Evolutionary conservation across 2,888 invertebrate species (phyloP).

Genomic region (Tupiocoris notatus): DNA sequence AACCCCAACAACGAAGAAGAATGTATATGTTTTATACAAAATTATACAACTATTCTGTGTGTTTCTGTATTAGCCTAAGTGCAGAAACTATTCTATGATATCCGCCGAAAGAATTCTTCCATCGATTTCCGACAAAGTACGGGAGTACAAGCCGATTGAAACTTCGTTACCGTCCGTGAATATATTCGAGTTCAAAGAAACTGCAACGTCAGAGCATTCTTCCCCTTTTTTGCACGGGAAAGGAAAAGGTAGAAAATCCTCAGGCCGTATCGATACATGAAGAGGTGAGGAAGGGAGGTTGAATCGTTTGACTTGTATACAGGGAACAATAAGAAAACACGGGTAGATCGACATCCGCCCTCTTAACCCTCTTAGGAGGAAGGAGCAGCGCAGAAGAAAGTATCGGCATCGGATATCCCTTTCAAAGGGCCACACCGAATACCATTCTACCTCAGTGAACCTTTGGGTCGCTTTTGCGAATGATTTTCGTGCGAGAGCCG

Average conservation of each 20-base stretch:
- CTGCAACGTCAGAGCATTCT: background rate
- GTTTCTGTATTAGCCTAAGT: no score
- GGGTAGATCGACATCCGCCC: background rate
- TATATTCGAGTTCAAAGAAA: background rate
- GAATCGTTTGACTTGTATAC: background rate
- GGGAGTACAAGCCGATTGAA: background rate
- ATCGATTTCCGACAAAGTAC: background rate
- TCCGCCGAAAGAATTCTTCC: no score
- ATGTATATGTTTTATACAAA: no score
- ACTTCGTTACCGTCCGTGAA: background rate
- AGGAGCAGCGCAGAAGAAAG: background rate
- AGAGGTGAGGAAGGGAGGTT: background rate
- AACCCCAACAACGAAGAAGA: no score
- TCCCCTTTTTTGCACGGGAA: background rate
- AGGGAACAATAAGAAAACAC: background rate
- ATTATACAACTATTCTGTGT: no score
- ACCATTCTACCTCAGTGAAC: background rate
- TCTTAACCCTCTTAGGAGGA: background rate
- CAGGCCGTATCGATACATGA: background rate
- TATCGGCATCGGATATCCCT: background rate
- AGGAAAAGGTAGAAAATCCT: background rate
- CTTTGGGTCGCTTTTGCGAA: background rate
- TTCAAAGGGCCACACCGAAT: background rate
- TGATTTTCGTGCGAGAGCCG: no score
- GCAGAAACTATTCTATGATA: no score